Base-by-base conservation (phyloP, 2,113 vertebrate genomes). In the Salvator merianae region DNA sequence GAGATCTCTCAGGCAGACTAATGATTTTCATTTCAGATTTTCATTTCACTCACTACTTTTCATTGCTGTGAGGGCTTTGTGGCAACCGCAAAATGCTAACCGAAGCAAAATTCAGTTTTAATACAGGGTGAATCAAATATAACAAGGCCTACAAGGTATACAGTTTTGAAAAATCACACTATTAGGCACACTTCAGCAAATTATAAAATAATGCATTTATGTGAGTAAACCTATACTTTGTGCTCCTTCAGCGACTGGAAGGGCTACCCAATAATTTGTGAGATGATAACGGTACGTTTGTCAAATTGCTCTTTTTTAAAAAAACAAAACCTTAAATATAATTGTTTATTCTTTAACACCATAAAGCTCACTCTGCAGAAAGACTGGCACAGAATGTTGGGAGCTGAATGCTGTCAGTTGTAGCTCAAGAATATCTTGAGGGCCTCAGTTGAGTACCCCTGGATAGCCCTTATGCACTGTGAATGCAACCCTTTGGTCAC, bases 1-100 rank as follows among this genome's bases (percentile, higher is more conserved):
- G 86, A 90, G 89, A 88, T 62, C 43, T 87, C 79, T 59, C 40
- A 78, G 50, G 74, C 74, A 91, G 92, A 92, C 79, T 69, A 91
- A 89, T 62, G 72, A 90, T 90, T 92, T 91, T 93, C 32, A 87
- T 89, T 93, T 91, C 77, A 89, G 68, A 80, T n/a, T 91, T 50
- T 86, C 80, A 84, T 88, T 89, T 90, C n/a, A 28, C 43, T 88
- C 81, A 84, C 59, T 43, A 59, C 53, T 90, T 87, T 90, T 89
- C 85, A 71, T 89, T 84, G 81, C 59, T 91, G 5, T 82, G 84
- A 91, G 82, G 70, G 20, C 65, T 91, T 89, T 88, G 43, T 87
- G 79, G 80, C 66, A 50, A 92, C 68, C 77, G 84, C 75, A 89
- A 87, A 93, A 91, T 53, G 77, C 81, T 87, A 93, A 89, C 62